Evolutionary conservation across 1,140 invertebrate genomes (phyloP), one percentile per base, ranked within the genome.

Genomic region (Heliconius eleuchia): DNA sequence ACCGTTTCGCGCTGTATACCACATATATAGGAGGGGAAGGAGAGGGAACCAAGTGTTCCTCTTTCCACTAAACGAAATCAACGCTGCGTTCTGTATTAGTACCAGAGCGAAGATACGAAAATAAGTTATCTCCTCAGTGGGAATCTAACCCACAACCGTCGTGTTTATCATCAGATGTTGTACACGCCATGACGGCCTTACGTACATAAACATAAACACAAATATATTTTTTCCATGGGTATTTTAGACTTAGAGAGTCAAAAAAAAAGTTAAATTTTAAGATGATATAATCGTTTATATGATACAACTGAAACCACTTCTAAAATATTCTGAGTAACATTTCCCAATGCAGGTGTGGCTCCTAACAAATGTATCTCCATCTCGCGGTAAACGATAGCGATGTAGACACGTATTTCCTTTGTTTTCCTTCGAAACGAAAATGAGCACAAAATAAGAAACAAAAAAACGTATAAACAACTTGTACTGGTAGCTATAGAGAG

Each of bases 331-430:
- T 77, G 39, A 34, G 76, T 19, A 30, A 66, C 37, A 16, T 72
- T 72, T 71, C 30, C 27, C 74, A 71, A 30, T 76, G 79, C 82
- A 83, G 82, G 82, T 83, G 82, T 83, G 82, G 82, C 13, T 73
- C 42, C 71, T 76, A 78, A 80, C 79, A 80, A 83, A 83, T 83
- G 82, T 78, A 73, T 75, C 55, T 73, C 79, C 74, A 76, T 83
- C 79, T 74, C 77, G 76, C 73, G 82, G 76, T 78, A 74, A 80
- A 78, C 79, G 73, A 78, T 78, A 76, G 76, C 78, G 74, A 80
- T 77, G 71, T 82, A 80, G 80, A 81, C 82, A 72, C 73, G 39
- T 77, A 77, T 70, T 77, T 72, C 70, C 76, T 77, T 77, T 77
- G 76, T 77, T 77, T 81, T 27, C 76, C 76, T 50, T 55, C 55